Percentiles rank a stretch among this genome's conserved stretches.
These are phyloP conservation scores for Leptogaster cylindrica DNA, from an alignment of 2,888 invertebrate genomes.

Conservation along the genomic window DNA sequence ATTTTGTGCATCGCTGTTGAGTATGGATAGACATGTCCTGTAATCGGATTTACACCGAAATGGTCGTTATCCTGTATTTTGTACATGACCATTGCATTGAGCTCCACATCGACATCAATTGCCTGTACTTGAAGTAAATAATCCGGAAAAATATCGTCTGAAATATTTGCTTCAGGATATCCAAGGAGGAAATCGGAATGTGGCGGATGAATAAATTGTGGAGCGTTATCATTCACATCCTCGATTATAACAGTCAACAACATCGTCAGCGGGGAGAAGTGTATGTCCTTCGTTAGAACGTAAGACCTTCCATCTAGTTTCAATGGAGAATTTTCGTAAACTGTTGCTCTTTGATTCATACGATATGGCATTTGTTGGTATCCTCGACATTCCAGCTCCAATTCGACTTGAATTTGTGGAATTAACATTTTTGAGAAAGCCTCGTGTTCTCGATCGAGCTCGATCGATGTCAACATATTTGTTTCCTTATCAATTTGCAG, in stretches of 20 bases:
- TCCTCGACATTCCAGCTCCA: slow-evolving; percentile 49
- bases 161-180: slow-evolving; percentile 50
- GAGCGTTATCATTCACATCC: slow-evolving; percentile 54
- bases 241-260: slow-evolving; percentile 50
- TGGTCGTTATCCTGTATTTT: slow-evolving; percentile 49
- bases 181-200: slow-evolving; percentile 47
- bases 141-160: slow-evolving; percentile 50
- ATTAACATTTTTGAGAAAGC: slow-evolving; percentile 49
- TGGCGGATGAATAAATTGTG: slow-evolving; percentile 50
- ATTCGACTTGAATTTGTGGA: slow-evolving; percentile 51
- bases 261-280: slow-evolving; percentile 49
- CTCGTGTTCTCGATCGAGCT: slow-evolving; percentile 51
- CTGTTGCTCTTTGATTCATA: neutral
- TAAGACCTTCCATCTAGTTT: slow-evolving; percentile 25
- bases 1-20: slow-evolving; percentile 43
- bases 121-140: slow-evolving; percentile 51
- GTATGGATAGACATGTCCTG: slow-evolving; percentile 52
- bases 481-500: slow-evolving; percentile 50
- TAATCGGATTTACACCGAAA: slow-evolving; percentile 51
- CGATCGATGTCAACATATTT: slow-evolving; percentile 49
- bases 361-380: neutral
- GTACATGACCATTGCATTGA: slow-evolving; percentile 52
- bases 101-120: slow-evolving; percentile 50
- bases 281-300: slow-evolving; percentile 49
- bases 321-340: too few species aligned